Evolutionary conservation across 37 sponge, comb jelly and placozoan genomes (phyloP).

Genomic region (Diacarnus erythraeanus): DNA sequence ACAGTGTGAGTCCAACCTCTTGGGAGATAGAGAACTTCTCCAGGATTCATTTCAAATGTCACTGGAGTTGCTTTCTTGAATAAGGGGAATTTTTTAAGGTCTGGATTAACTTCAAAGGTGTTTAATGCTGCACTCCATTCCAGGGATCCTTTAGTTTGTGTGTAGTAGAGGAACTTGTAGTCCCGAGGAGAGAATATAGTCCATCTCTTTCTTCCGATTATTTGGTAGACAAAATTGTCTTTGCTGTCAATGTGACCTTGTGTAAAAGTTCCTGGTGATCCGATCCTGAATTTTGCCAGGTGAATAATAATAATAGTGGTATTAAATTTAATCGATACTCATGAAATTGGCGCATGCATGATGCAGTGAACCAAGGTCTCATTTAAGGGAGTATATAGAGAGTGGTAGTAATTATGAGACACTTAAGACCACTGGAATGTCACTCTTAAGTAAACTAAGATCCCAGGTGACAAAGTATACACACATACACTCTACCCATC

Average conservation of each 20-base stretch:
- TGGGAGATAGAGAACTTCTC: constrained; percentile 89
- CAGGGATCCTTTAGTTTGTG: constrained; percentile 55
- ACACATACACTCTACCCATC: too few relatives aligned
- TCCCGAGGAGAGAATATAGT: constrained; percentile 80
- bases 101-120: constrained; percentile 24
- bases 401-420: too few relatives aligned
- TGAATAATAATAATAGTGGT: too few relatives aligned
- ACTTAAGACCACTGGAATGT: too few relatives aligned
- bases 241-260: constrained; percentile 93
- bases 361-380: too few relatives aligned
- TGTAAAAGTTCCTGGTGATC: constrained; percentile 83
- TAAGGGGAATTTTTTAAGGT: constrained; percentile 66
- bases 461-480: too few relatives aligned
- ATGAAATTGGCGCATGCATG: too few relatives aligned
- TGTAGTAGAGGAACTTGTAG: constrained; percentile 77
- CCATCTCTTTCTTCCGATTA: constrained; percentile 85
- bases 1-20: constrained; percentile 89
- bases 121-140: constrained; percentile 83
- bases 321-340: too few relatives aligned
- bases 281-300: constrained; percentile 76
- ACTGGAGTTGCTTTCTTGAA: constrained; percentile 66
- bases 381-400: too few relatives aligned
- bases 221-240: constrained; percentile 91
- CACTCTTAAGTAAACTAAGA: too few relatives aligned
- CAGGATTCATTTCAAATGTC: constrained; percentile 54